These are phyloP conservation scores for Bibio marci DNA, from an alignment of 2,888 invertebrate genomes.

Conservation along the genomic window DNA sequence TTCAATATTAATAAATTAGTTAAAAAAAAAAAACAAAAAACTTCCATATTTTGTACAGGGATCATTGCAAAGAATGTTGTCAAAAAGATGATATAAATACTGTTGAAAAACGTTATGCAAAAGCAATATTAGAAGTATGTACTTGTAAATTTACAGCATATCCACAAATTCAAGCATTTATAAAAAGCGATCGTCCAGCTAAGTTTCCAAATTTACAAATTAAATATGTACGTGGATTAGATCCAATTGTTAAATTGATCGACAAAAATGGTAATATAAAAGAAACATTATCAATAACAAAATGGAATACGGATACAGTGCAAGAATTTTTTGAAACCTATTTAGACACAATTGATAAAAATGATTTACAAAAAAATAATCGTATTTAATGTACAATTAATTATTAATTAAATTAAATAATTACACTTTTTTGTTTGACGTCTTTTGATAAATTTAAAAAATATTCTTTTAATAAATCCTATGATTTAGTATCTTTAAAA, in stretches of 20 bases:
- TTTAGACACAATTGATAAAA: conserved; percentile 37
- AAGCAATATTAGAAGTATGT: conserved; percentile 88
- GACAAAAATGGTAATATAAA: conserved; percentile 69
- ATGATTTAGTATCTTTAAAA: no score
- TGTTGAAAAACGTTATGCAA: conserved; percentile 62
- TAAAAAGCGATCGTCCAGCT: conserved; percentile 78
- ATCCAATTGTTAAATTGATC: conserved; percentile 83
- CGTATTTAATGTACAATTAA: no score
- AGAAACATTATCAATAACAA: conserved; percentile 87
- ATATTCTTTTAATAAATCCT: no score
- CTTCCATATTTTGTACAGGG: conserved; percentile 23
- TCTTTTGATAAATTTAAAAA: no score
- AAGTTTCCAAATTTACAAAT: conserved; percentile 85
- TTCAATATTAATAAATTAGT: no score
- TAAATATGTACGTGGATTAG: conserved; percentile 82
- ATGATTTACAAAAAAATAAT: conserved; percentile 43
- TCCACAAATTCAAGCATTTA: conserved; percentile 96
- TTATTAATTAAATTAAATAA: no score
- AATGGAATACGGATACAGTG: conserved; percentile 97
- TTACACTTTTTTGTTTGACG: no score
- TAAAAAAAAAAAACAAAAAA: no score
- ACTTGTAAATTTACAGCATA: conserved; percentile 97
- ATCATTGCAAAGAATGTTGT: conserved; percentile 65
- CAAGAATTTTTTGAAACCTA: conserved; percentile 90
- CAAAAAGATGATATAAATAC: conserved; percentile 51